Evolutionary conservation across 2,113 vertebrate species (phyloP), one percentile per base, ranked within the genome.

Genomic region (Numida meleagris): DNA sequence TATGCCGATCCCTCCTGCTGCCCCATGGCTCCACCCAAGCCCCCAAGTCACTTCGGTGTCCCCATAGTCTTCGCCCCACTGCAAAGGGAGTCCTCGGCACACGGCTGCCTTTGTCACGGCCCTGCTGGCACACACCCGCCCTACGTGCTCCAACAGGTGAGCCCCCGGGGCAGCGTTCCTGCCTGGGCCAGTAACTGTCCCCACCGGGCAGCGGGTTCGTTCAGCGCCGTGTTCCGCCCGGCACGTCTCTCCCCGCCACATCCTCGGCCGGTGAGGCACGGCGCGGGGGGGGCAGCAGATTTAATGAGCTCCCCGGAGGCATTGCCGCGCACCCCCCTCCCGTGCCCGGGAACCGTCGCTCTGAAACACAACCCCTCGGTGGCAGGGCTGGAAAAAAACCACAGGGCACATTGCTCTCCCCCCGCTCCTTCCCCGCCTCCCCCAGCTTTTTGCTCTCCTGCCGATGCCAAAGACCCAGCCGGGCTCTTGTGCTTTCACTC

Each of bases 271-370:
- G 68, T 14, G 34, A 34, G 67, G 67, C 67, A 19, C 45, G 5
- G 36, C 33, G 7, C 24, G 75, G 88, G 94, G 90, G 85, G 93
- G 90, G 55, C 55, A 67, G 6, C 31, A 19, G 91, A 86, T 95
- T 96, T 96, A 96, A 96, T 95, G 94, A 93, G 93, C 86, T 93
- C 95, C 95, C 94, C 86, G 85, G 95, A 88, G 95, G 94, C 92
- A 89, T 65, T 62, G 53, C 88, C 79, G 43, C 8, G 85, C 88
- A 62, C 89, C 92, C 91, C 94, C 90, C 45, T 79, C 91, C 86
- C 86, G 78, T 70, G 61, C 94, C 92, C 90, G 50, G 83, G 87
- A 90, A 92, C 75, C 62, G 83, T 79, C 78, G 90, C 88, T 93
- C 91, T 80, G 91, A 63, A 95, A 93, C 95, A 78, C 95, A 96